These are phyloP conservation scores for Chalcis sispes DNA, from an alignment of 2,888 invertebrate species.

Conservation along the genomic window DNA sequence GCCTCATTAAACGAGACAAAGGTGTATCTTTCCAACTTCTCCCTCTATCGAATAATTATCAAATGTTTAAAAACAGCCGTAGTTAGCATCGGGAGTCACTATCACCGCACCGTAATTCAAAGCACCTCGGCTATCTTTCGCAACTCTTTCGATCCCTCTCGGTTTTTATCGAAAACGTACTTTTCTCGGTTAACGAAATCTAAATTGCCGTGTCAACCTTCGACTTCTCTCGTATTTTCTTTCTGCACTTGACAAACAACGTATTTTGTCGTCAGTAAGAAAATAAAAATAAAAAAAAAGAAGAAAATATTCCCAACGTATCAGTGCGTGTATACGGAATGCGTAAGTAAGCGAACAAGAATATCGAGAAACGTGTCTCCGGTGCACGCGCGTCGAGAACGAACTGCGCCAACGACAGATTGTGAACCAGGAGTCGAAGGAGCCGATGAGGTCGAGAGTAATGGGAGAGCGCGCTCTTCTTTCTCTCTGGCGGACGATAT, in stretches of 20 bases:
- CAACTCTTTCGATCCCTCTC: not conserved
- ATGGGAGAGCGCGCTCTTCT: not conserved
- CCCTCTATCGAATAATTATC: not conserved
- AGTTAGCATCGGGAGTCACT: too few species aligned
- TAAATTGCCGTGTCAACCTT: not conserved
- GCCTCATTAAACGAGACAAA: not conserved
- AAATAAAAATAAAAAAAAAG: not conserved
- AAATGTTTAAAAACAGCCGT: not conserved
- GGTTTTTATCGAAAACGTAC: not conserved
- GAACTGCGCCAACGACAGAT: slow-evolving; percentile 52
- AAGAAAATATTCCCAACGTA: not conserved
- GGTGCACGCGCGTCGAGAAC: slow-evolving; percentile 14
- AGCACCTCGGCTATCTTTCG: not conserved
- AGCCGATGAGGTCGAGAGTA: slow-evolving; percentile 55
- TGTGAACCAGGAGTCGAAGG: slow-evolving; percentile 52
- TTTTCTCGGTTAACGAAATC: not conserved
- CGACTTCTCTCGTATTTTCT: not conserved
- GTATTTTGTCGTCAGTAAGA: too few species aligned
- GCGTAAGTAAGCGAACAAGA: not conserved
- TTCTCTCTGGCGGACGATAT: slow-evolving; percentile 57
- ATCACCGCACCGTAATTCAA: not conserved
- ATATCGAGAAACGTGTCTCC: not conserved
- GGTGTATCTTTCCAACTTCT: not conserved
- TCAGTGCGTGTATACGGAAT: not conserved
- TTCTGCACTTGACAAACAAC: not conserved